Evolutionary conservation across 2,888 invertebrate genomes (phyloP).

Genomic region (Phytoseiulus persimilis): DNA sequence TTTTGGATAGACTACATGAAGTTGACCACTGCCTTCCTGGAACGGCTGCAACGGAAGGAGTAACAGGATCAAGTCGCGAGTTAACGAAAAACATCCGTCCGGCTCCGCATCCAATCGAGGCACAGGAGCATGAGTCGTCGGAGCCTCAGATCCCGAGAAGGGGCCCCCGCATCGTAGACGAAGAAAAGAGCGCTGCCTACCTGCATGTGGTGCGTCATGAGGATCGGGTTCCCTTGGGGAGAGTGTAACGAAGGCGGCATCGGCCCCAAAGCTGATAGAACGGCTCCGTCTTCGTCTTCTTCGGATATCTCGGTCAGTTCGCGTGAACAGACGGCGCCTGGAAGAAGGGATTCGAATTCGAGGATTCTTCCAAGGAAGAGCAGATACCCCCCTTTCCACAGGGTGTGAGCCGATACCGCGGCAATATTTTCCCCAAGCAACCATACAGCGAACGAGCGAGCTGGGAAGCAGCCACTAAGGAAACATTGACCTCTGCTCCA

Average conservation of each 20-base stretch:
- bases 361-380: background rate
- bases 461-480: background rate
- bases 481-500: background rate
- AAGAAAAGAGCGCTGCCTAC: background rate
- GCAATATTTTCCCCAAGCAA: background rate
- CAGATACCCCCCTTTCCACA: background rate
- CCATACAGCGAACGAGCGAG: background rate
- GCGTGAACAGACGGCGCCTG: conserved; percentile 12
- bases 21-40: conserved; percentile 23
- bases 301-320: conserved; percentile 21
- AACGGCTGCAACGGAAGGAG: background rate
- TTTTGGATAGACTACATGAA: conserved; percentile 34
- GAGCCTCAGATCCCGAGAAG: too few relatives aligned
- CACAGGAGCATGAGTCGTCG: too few relatives aligned
- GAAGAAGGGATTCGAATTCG: background rate
- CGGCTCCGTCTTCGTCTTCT: conserved; percentile 28
- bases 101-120: background rate
- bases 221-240: background rate
- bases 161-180: background rate
- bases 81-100: background rate
- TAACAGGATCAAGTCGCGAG: background rate
- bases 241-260: background rate
- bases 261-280: background rate
- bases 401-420: background rate
- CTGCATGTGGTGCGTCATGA: conserved; percentile 5